A percentile compares a stretch with the other conserved stretches of the same genome.
These are phyloP conservation scores for Periplaneta americana DNA, from an alignment of 1,140 invertebrate genomes.

Conservation along the genomic window DNA sequence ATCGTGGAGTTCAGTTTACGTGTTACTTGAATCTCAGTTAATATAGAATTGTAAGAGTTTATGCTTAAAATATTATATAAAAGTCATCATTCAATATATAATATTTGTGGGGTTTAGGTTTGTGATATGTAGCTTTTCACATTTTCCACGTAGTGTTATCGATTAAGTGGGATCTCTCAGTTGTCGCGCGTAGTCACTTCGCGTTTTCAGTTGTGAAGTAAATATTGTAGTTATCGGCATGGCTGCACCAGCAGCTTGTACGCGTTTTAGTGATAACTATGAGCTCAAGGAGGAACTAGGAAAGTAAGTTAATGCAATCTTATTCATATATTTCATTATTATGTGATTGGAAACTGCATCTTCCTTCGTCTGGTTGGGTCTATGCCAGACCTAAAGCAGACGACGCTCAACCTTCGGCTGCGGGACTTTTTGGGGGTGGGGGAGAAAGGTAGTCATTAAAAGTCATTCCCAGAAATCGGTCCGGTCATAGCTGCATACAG, in stretches of 20 bases:
- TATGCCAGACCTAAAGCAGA: slow-evolving; percentile 3
- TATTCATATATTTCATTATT: background rate
- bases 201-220: slow-evolving; percentile 26
- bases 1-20: background rate
- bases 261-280: slow-evolving; percentile 98
- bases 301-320: slow-evolving; percentile 73
- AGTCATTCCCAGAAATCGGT: background rate
- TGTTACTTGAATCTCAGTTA: background rate
- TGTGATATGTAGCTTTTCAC: background rate
- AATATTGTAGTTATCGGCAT: slow-evolving; percentile 36
- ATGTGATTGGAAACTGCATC: background rate
- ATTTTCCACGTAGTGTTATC: slow-evolving; percentile 13
- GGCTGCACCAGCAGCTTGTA: slow-evolving; percentile 67
- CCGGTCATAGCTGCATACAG: background rate
- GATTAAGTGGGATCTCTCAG: slow-evolving; percentile 15
- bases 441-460: background rate
- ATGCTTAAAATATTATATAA: background rate
- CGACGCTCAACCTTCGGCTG: background rate
- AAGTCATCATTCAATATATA: background rate
- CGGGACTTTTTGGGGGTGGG: background rate
- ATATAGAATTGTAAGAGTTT: background rate
- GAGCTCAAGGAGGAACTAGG: slow-evolving; percentile 99
- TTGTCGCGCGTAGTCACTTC: slow-evolving; percentile 19
- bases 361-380: background rate
- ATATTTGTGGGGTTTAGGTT: background rate